Conservation (phyloP, 2,113 vertebrate genomes). For the Lamprotornis superbus region DNA sequence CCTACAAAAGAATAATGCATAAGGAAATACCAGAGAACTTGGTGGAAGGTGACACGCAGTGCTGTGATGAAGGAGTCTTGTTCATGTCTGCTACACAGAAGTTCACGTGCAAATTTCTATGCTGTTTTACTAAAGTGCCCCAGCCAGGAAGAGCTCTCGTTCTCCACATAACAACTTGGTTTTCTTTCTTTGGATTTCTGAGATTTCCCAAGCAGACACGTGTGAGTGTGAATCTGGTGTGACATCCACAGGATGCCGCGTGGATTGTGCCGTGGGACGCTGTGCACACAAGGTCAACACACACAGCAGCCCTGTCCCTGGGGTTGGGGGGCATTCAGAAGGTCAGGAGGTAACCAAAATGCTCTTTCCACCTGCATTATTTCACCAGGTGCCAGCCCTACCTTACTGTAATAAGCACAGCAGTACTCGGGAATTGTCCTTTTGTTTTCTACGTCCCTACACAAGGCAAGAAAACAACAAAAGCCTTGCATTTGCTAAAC, state of each 20-base stretch:
- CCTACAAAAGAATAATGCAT: neutral
- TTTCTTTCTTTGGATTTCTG: neutral
- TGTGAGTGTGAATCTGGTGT: fast-evolving
- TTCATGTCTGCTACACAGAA: fast-evolving
- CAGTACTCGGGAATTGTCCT: neutral
- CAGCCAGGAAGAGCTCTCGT: neutral
- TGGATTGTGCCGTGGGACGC: fast-evolving
- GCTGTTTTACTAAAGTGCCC: neutral
- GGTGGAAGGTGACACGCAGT: neutral
- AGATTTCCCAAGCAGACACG: neutral
- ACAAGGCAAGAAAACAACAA: neutral
- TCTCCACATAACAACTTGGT: neutral
- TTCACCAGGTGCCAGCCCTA: neutral
- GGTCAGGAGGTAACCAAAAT: neutral
- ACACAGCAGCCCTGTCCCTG: neutral
- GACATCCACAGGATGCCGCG: fast-evolving
- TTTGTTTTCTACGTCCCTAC: neutral
- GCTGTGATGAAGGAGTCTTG: neutral
- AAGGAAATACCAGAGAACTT: neutral
- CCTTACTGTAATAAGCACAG: neutral
- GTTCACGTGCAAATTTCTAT: neutral
- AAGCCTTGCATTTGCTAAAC: neutral
- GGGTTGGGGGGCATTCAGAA: too few relatives aligned
- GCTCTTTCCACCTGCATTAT: neutral
- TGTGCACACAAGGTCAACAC: fast-evolving